Percentiles rank a stretch among this genome's conserved stretches.
Conservation (phyloP, 2,888 invertebrate genomes). For the Geotrupes spiniger region DNA sequence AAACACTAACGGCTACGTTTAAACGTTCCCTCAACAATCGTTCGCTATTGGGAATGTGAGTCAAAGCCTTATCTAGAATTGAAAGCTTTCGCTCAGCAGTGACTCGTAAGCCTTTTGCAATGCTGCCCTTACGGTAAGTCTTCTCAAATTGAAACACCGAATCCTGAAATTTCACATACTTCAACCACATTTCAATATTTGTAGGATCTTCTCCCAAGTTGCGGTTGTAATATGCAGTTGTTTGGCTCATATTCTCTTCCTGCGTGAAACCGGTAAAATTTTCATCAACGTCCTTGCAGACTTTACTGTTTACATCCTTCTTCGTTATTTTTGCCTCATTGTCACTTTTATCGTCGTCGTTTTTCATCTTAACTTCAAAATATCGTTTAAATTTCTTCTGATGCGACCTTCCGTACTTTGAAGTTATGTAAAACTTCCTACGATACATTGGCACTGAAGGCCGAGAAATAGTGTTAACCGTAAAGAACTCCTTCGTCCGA, state of each 20-base stretch:
- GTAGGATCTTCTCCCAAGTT: constrained; percentile 52
- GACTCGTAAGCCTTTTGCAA: constrained; percentile 48
- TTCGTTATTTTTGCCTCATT: constrained; percentile 20
- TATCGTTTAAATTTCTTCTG: constrained; percentile 43
- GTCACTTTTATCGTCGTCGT: constrained; percentile 30
- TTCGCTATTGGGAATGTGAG: constrained; percentile 55
- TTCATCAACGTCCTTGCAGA: constrained; percentile 17
- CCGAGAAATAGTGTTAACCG: constrained; percentile 61
- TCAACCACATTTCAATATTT: constrained; percentile 58
- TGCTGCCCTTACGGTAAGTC: constrained; percentile 46
- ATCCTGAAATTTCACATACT: constrained; percentile 60
- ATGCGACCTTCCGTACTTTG: constrained; percentile 29
- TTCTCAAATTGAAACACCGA: constrained; percentile 50
- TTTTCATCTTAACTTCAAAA: constrained; percentile 32
- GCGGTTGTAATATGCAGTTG: constrained; percentile 56
- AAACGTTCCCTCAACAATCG: constrained; percentile 54
- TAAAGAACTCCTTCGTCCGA: constrained; percentile 57
- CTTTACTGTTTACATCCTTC: constrained; percentile 22
- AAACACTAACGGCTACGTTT: constrained; percentile 51
- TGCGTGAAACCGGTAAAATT: constrained; percentile 40
- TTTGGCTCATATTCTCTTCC: constrained; percentile 53
- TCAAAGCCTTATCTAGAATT: constrained; percentile 60
- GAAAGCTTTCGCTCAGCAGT: constrained; percentile 58
- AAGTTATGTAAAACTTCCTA: constrained; percentile 34
- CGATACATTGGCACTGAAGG: constrained; percentile 62